Base-by-base conservation (phyloP, 2,888 invertebrate genomes). In the Ennomos fuscantarius region DNA sequence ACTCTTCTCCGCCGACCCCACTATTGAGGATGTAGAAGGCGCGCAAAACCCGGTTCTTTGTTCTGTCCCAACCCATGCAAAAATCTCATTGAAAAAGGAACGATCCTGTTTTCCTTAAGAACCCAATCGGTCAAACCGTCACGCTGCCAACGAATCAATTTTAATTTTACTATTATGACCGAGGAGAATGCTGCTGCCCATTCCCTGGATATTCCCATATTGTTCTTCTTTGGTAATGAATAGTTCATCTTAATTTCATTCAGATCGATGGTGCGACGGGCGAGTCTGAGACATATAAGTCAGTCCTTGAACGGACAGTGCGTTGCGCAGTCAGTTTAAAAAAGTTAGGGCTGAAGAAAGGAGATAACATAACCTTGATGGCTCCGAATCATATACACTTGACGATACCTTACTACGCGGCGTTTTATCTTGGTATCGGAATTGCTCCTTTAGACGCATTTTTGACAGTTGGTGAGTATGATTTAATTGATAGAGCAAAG, bases 331-430 rank as follows among this genome's bases (percentile, higher is more conserved):
- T 61, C 36, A 82, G 83, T 5, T 45, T 60, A 44, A 72, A 55
- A 42, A 78, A 74, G 11, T 55, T 82, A 33, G 92, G 89, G 8
- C 52, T 93, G 1, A 62, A 75, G 43, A 55, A 62, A 1, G 84
- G 86, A 0, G 93, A 93, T 62, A 83, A 91, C 8, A 78, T 93
- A 40, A 70, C 82, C 0, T 60, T 93, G 1, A 89, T 92, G 76
- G 87, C 85, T 2, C 81, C 83, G 0, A 93, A 86, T 61, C 87
- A 89, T 40, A 34, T 91, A 2, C 80, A 93, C 55, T 67, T 84
- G 12, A 74, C 78, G 5, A 78, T 92, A 24, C 92, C 93, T 0
- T 81, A 86, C 48, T 83, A 93, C 40, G 91, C 92, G 1, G 81
- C 86, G 0, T 62, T 89, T 1, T 92, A 82, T 60, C 73, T 90